A percentile compares a stretch with the other conserved stretches of the same genome.
phyloP scores from a whole-genome alignment of 1,140 invertebrate genomes.

The Odontomachus brunneus region DNA sequence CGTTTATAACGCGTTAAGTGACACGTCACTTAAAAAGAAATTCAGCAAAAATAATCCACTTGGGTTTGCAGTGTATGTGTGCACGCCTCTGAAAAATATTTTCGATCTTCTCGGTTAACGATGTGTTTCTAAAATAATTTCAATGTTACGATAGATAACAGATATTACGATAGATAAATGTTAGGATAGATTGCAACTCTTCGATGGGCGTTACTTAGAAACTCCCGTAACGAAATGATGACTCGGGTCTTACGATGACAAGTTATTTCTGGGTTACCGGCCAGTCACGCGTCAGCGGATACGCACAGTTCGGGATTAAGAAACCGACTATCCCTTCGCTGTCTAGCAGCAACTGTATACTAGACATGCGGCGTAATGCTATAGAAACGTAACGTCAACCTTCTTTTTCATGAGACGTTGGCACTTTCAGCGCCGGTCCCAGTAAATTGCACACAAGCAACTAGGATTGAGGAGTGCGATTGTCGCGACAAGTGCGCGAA shows the following conservation, averaged over 20 bases:
- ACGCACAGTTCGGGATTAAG: constrained; percentile 58
- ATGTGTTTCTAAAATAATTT: not conserved
- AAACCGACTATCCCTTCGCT: constrained; percentile 45
- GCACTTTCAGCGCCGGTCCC: not conserved
- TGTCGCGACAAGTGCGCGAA: not conserved
- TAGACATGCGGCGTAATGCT: constrained; percentile 38
- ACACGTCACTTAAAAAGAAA: no score
- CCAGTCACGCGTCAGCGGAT: constrained; percentile 59
- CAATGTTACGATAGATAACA: not conserved
- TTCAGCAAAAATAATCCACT: no score
- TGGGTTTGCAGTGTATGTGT: no score
- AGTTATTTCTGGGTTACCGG: constrained; percentile 51
- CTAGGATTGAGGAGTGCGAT: not conserved
- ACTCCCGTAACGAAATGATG: constrained; percentile 54
- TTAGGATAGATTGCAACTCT: constrained; percentile 43
- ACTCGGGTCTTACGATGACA: constrained; percentile 42
- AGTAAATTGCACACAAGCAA: constrained; percentile 6
- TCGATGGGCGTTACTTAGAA: constrained; percentile 46
- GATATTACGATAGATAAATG: no score
- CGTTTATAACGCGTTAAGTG: no score
- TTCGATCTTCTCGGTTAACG: not conserved
- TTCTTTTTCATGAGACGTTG: not conserved
- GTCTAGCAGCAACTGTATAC: constrained; percentile 16
- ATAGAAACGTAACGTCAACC: constrained; percentile 45
- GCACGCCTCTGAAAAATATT: not conserved